Conservation (phyloP, 2,113 vertebrate species). For the Symphodus melops region DNA sequence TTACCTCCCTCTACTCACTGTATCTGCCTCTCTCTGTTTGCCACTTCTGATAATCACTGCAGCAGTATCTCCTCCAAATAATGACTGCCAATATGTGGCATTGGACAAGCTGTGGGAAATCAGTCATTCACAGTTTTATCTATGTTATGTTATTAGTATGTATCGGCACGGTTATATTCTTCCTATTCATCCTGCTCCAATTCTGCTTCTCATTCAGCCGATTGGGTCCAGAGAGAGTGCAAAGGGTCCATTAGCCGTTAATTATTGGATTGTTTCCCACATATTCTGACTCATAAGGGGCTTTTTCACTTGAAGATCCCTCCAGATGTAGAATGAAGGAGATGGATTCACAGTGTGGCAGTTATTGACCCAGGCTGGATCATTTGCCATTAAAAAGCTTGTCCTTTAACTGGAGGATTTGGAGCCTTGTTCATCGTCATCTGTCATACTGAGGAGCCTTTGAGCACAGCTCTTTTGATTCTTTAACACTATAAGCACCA, state of each 20-base stretch:
- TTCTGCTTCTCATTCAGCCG: slow-evolving; percentile 28
- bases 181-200: slow-evolving; percentile 24
- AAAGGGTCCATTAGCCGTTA: slow-evolving; percentile 42
- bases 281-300: slow-evolving; percentile 17
- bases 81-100: slow-evolving; percentile 25
- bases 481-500: background rate
- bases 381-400: slow-evolving; percentile 46
- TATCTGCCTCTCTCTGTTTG: slow-evolving; percentile 1
- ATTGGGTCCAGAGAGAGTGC: slow-evolving; percentile 17
- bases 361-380: slow-evolving; percentile 41
- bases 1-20: slow-evolving; percentile 10
- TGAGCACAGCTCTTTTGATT: slow-evolving; percentile 43
- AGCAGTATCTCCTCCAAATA: slow-evolving; percentile 12
- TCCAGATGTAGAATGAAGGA: slow-evolving; percentile 30
- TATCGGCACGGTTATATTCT: slow-evolving; percentile 19
- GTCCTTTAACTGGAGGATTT: slow-evolving; percentile 26
- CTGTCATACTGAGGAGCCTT: slow-evolving; percentile 32
- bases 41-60: slow-evolving; percentile 3
- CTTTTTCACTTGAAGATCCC: slow-evolving; percentile 16
- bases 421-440: slow-evolving; percentile 18
- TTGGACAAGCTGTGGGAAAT: slow-evolving; percentile 27
- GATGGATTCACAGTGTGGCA: slow-evolving; percentile 40
- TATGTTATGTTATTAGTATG: slow-evolving; percentile 38
- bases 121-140: slow-evolving; percentile 15
- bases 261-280: slow-evolving; percentile 48